Conservation (phyloP, 2,113 vertebrate genomes). For the Micromys minutus region DNA sequence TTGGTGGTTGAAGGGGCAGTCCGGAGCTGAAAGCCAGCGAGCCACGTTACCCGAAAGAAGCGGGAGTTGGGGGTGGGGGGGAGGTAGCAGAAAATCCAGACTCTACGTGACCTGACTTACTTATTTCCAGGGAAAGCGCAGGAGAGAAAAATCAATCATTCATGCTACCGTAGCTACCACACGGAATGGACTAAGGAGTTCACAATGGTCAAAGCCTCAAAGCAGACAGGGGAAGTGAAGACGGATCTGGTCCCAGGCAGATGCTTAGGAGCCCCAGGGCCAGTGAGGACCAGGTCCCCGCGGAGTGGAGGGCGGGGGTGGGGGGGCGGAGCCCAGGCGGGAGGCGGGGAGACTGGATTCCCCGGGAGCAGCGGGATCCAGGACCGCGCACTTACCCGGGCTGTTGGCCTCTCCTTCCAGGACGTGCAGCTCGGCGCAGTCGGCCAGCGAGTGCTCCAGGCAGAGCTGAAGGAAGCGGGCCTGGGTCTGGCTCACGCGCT, state of each 20-base stretch:
- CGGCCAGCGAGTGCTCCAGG: conserved; percentile 96
- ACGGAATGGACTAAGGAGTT: conserved; percentile 71
- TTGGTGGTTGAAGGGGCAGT: conserved; percentile 61
- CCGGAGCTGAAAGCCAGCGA: conserved; percentile 78
- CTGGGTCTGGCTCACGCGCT: conserved; percentile 96
- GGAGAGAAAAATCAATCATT: conserved; percentile 86
- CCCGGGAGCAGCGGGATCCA: neutral
- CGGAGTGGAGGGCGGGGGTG: neutral
- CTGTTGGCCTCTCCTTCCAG: conserved; percentile 98
- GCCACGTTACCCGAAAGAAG: conserved; percentile 86
- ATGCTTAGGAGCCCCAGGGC: neutral
- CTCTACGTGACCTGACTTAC: conserved; percentile 91
- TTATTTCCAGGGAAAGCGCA: conserved; percentile 89
- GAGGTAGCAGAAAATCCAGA: conserved; percentile 85
- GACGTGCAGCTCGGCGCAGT: conserved; percentile 96
- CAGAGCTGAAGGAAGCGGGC: conserved; percentile 99
- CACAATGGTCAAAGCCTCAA: conserved; percentile 48
- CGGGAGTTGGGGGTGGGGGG: neutral
- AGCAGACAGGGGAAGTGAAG: conserved; percentile 34
- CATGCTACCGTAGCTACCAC: conserved; percentile 81
- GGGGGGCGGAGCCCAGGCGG: neutral
- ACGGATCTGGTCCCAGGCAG: neutral
- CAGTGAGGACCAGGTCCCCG: neutral
- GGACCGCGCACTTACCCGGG: conserved; percentile 90
- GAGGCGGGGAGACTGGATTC: neutral